phyloP scores from a whole-genome alignment of 2,113 vertebrate genomes.

The Dipodomys stephensi region DNA sequence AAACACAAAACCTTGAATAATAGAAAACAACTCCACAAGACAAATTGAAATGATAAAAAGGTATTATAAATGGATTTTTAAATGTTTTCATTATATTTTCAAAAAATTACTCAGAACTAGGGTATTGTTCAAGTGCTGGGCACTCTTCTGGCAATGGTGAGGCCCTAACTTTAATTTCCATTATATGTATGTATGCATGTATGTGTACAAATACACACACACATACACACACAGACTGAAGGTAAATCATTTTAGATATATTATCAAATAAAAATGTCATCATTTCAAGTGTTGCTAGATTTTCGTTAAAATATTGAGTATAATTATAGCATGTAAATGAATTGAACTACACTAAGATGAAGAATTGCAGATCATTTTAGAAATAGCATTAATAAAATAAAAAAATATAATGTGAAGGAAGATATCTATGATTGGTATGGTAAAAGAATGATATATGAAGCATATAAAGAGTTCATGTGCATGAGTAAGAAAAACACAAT shows the following conservation, averaged over 20 bases:
- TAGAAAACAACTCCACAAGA: background rate
- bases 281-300: background rate
- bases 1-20: background rate
- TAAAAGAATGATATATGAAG: background rate
- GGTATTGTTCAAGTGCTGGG: background rate
- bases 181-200: background rate
- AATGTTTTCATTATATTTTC: background rate
- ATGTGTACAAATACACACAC: background rate
- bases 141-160: too few relatives aligned
- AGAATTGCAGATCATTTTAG: background rate
- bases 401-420: background rate
- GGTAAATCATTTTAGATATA: background rate
- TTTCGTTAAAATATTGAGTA: background rate
- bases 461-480: background rate
- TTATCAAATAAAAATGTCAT: background rate
- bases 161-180: background rate
- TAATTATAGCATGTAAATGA: background rate
- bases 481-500: background rate
- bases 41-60: background rate
- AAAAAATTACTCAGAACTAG: background rate
- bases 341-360: background rate
- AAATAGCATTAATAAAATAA: background rate
- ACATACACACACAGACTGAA: background rate
- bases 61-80: background rate
- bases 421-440: background rate